Percentiles rank a stretch among this genome's conserved stretches.
These are phyloP conservation scores for Lamellibrachia luymesi DNA, from an alignment of 1,140 invertebrate genomes.

Conservation along the genomic window DNA sequence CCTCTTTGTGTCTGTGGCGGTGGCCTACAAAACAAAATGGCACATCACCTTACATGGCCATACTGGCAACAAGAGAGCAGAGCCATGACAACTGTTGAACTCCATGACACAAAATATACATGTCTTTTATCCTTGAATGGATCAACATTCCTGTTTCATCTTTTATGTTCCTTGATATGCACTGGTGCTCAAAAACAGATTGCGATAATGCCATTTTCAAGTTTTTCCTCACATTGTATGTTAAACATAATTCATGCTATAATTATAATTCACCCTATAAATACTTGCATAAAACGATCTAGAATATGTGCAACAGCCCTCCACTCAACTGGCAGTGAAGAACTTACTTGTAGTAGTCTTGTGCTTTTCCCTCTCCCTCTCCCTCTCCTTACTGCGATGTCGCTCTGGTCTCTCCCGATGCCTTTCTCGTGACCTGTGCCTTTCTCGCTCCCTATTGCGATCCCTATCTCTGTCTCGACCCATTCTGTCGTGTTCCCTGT, in stretches of 20 bases:
- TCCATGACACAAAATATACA: no score
- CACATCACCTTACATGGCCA: not conserved
- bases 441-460: constrained; percentile 23
- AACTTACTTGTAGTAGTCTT: not conserved
- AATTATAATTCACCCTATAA: no score
- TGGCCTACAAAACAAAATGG: constrained; percentile 22
- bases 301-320: not conserved
- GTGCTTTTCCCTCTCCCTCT: not conserved
- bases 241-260: no score
- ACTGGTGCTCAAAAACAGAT: no score
- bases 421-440: constrained; percentile 22
- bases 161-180: no score
- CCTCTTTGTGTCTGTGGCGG: constrained; percentile 35
- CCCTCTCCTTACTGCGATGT: not conserved
- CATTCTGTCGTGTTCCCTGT: constrained; percentile 21
- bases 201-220: no score
- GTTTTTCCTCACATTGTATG: no score
- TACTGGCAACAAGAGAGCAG: not conserved
- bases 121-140: no score
- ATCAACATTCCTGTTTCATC: no score
- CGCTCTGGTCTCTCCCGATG: constrained; percentile 33
- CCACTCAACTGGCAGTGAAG: not conserved
- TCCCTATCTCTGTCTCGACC: constrained; percentile 23
- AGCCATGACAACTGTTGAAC: no score
- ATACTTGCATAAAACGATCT: no score